Conservation (phyloP, 2,113 vertebrate species). For the Zosterops pallidus region DNA sequence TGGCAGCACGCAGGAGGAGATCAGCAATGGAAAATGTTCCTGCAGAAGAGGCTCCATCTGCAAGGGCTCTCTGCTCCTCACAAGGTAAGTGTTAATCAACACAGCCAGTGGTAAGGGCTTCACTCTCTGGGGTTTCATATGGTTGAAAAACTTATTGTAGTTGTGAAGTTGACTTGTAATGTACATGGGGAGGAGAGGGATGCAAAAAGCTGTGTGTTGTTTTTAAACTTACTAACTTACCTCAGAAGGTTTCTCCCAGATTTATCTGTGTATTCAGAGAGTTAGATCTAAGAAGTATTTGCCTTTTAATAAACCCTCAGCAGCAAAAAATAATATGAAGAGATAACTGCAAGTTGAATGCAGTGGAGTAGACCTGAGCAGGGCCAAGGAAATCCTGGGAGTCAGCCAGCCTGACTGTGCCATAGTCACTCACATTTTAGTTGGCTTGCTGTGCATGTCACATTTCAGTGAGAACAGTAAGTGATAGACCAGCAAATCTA, state of each 20-base stretch:
- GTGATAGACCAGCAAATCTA: background rate
- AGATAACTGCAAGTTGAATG: background rate
- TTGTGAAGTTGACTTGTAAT: background rate
- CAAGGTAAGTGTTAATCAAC: background rate
- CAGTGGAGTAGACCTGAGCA: background rate
- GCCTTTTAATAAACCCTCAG: background rate
- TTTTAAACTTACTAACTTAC: background rate
- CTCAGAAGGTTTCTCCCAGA: background rate
- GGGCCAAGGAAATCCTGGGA: background rate
- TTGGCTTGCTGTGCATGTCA: background rate
- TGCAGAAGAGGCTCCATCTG: background rate
- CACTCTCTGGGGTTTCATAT: background rate
- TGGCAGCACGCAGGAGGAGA: background rate
- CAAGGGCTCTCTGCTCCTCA: background rate
- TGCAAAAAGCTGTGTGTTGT: background rate
- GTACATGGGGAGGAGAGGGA: background rate
- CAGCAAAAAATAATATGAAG: background rate
- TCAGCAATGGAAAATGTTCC: background rate
- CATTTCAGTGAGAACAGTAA: background rate
- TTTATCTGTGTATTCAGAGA: background rate
- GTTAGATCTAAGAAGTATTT: background rate
- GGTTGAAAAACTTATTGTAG: background rate
- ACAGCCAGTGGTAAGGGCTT: background rate
- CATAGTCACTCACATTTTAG: rapidly evolving
- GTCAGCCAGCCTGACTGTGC: background rate